phyloP scores from a whole-genome alignment of 2,797 vertebrate species.

The Coluber constrictor region DNA sequence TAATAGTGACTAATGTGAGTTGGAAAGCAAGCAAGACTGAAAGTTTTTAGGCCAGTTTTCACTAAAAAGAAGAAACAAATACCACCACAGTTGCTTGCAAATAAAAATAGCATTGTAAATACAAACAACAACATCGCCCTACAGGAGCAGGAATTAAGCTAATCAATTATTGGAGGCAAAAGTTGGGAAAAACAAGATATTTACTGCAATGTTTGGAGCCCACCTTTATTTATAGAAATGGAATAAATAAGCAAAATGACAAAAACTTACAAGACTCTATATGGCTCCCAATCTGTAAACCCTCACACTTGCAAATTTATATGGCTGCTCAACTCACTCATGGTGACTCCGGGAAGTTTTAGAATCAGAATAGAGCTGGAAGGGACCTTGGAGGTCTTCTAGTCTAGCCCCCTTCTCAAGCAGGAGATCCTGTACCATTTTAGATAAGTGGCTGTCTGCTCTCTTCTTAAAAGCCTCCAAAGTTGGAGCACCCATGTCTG shows the following conservation, averaged over 20 bases:
- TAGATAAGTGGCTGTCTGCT: not conserved
- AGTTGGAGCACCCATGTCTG: rapidly evolving
- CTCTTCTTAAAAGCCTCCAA: not conserved
- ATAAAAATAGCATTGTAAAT: not conserved
- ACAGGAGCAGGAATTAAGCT: no score
- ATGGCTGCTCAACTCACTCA: not conserved
- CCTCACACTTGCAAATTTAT: not conserved
- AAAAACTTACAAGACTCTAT: not conserved
- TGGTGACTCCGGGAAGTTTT: not conserved
- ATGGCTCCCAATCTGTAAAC: not conserved
- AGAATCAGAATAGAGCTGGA: not conserved
- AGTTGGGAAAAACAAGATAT: not conserved
- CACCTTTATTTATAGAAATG: not conserved
- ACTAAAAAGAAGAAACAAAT: not conserved
- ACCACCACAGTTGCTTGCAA: not conserved
- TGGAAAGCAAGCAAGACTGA: slow-evolving; percentile 8
- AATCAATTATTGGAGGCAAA: not conserved
- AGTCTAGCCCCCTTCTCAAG: not conserved
- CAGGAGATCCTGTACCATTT: not conserved
- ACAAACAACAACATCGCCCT: not conserved
- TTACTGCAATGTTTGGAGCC: not conserved
- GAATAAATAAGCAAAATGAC: not conserved
- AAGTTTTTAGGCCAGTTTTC: not conserved
- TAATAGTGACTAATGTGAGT: not conserved
- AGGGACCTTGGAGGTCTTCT: not conserved